phyloP scores from a whole-genome alignment of 2,888 invertebrate species.

The Xylota sylvarum region DNA sequence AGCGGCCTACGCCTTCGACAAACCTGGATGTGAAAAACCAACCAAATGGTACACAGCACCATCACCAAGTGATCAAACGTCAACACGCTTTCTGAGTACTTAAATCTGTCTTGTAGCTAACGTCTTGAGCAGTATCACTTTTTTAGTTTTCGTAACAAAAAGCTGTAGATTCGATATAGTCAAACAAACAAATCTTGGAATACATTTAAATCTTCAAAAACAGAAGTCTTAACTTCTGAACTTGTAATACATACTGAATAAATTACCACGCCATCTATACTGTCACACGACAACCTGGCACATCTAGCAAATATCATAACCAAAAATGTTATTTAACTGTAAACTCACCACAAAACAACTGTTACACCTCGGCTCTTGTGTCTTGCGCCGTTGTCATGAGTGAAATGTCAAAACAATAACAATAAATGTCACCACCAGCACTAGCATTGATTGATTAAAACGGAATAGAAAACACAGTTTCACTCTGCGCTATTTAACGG shows the following conservation, averaged over 20 bases:
- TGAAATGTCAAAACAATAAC: slow-evolving; percentile 73
- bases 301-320: slow-evolving; percentile 2
- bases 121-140: no score
- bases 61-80: no score
- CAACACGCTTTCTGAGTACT: no score
- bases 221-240: not conserved
- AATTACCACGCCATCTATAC: not conserved
- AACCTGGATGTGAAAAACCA: no score
- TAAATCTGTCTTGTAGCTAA: no score
- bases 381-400: slow-evolving; percentile 65
- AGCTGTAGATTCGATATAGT: no score
- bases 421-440: slow-evolving; percentile 58
- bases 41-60: no score
- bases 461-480: slow-evolving; percentile 16
- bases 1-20: no score
- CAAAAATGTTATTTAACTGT: not conserved
- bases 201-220: no score
- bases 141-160: no score
- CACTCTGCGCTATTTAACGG: not conserved
- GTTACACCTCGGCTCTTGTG: slow-evolving; percentile 27
- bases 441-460: slow-evolving; percentile 60
- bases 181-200: no score
- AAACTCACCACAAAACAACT: slow-evolving; percentile 51
- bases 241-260: not conserved
- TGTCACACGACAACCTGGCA: not conserved